phyloP scores from a whole-genome alignment of 2,888 invertebrate genomes.

The Rhingia rostrata region DNA sequence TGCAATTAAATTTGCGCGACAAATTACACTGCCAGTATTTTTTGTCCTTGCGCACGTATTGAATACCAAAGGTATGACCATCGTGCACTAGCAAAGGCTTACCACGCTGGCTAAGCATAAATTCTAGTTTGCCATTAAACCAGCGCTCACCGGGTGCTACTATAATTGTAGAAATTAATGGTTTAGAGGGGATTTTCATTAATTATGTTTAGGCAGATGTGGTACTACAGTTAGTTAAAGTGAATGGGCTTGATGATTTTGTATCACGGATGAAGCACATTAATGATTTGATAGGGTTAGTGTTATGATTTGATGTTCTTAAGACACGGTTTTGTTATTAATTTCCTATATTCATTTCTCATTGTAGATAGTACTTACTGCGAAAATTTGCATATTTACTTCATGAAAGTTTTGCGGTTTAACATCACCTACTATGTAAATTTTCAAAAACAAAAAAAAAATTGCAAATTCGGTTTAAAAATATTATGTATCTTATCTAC shows the following conservation, averaged over 20 bases:
- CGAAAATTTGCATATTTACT: too few species aligned
- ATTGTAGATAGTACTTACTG: too few species aligned
- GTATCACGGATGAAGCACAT: conserved; percentile 64
- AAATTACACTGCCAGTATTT: conserved; percentile 83
- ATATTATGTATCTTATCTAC: too few species aligned
- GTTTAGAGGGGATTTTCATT: conserved; percentile 19
- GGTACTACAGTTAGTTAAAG: conserved; percentile 18
- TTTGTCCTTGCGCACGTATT: conserved; percentile 83
- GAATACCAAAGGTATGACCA: conserved; percentile 83
- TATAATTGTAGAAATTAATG: conserved; percentile 73
- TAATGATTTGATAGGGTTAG: conserved; percentile 35
- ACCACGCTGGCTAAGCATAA: conserved; percentile 83
- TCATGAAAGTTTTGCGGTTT: too few species aligned
- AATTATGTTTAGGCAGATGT: conserved; percentile 13
- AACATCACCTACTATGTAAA: too few species aligned
- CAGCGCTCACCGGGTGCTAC: conserved; percentile 83
- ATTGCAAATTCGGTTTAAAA: too few species aligned
- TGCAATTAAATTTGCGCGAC: conserved; percentile 83
- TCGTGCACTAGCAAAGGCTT: conserved; percentile 83
- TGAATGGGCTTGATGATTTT: conserved; percentile 54
- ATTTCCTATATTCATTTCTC: too few species aligned
- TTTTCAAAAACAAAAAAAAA: too few species aligned
- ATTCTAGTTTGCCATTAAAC: conserved; percentile 83
- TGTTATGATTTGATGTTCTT: conserved; percentile 11
- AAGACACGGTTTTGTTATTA: neutral